A percentile compares a stretch with the other conserved stretches of the same genome.
phyloP scores from a whole-genome alignment of 2,888 invertebrate species.

The Caenorhabditis sp. region DNA sequence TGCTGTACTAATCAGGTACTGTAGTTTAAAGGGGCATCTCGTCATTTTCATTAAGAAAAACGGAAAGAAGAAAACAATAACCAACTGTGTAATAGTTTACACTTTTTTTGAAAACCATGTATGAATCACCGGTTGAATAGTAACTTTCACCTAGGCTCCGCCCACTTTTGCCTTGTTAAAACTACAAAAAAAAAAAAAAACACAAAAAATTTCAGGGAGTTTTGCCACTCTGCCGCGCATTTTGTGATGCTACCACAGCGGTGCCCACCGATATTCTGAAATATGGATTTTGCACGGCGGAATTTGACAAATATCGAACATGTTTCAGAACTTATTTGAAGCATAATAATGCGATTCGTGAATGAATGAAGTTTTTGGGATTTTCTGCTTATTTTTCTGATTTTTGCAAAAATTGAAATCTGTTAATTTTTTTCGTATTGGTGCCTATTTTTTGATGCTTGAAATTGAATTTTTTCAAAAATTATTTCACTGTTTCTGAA shows the following conservation, averaged over 20 bases:
- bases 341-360: slow-evolving; percentile 24
- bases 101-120: not conserved
- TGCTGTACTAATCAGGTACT: slow-evolving; percentile 55
- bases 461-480: too few species aligned
- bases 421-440: too few species aligned
- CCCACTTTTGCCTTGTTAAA: not conserved
- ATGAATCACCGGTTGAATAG: not conserved
- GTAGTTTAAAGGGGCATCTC: not conserved
- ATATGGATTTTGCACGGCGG: slow-evolving; percentile 43
- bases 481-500: too few species aligned
- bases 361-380: not conserved
- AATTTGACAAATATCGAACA: slow-evolving; percentile 51
- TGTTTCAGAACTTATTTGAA: slow-evolving; percentile 50
- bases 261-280: slow-evolving; percentile 50
- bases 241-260: slow-evolving; percentile 43
- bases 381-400: not conserved
- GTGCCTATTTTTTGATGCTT: too few species aligned
- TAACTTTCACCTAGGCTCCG: not conserved
- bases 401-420: not conserved
- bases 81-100: too few species aligned
- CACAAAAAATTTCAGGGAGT: slow-evolving; percentile 49
- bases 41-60: too few species aligned
- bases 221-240: slow-evolving; percentile 42
- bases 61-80: not conserved
- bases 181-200: too few species aligned